These are phyloP conservation scores for Helostoma temminkii DNA, from an alignment of 2,797 vertebrate species.

Conservation along the genomic window DNA sequence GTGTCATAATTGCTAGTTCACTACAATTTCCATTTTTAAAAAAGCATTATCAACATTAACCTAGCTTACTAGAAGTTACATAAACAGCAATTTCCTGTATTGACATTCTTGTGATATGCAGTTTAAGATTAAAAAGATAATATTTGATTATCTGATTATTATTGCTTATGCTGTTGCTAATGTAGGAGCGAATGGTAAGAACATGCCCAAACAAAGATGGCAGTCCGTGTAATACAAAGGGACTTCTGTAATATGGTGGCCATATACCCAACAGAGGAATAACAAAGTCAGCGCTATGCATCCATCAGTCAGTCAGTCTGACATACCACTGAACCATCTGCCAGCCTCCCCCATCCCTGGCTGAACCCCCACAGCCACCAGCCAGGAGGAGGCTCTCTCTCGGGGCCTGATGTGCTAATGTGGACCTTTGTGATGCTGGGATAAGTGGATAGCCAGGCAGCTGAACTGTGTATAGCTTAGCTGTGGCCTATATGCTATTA, in stretches of 20 bases:
- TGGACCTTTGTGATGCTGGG: conserved; percentile 77
- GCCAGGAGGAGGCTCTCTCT: conserved; percentile 68
- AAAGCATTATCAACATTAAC: too few species aligned
- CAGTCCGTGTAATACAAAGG: conserved; percentile 40
- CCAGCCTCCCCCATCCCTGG: conserved; percentile 66
- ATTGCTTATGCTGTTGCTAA: neutral
- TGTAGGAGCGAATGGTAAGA: neutral
- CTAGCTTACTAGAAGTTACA: too few species aligned
- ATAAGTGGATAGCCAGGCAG: conserved; percentile 64
- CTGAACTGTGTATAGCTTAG: conserved; percentile 32
- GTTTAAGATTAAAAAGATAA: neutral
- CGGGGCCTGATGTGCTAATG: conserved; percentile 78
- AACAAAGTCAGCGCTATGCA: conserved; percentile 52
- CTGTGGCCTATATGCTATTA: neutral
- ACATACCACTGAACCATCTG: conserved; percentile 83
- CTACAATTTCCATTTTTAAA: too few species aligned
- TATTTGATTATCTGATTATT: too few species aligned
- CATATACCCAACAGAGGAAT: conserved; percentile 51
- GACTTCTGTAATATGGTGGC: conserved; percentile 33
- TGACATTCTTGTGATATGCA: neutral
- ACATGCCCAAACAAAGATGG: conserved; percentile 22
- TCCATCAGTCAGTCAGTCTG: conserved; percentile 57
- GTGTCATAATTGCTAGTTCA: too few species aligned
- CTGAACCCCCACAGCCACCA: conserved; percentile 70
- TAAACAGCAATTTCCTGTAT: too few species aligned